Base-by-base conservation (phyloP, 2,888 invertebrate genomes). In the Agrochola circellaris region DNA sequence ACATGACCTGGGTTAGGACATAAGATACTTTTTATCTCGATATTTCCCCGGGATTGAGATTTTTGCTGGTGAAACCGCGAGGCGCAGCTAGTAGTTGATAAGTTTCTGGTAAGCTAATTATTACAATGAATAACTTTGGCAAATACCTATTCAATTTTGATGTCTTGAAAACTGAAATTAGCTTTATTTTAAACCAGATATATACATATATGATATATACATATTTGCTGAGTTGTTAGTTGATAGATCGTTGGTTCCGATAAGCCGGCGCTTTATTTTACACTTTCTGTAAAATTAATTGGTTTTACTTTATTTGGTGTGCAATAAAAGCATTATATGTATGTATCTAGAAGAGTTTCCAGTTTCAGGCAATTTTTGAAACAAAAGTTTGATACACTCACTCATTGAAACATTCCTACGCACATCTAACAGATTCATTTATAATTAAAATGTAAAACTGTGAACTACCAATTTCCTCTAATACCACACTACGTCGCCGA, bases 391-490 rank as follows among this genome's bases (percentile, higher is more conserved):
- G 23, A 1, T 54, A 38, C 5, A 5, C 30, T 30, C 9, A n/a
- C 15, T 15, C 13, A 54, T 56, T 34, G n/a, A 13, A 42, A 42
- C 6, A n/a, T 13, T 15, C 60, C 17, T 17, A 69, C 20, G 6
- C 11, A 4, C 72, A 38, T 38, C 11, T 26, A 20, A n/a, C 26
- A 20, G 13, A 38, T 15, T 20, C 11, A 30, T 9, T 48, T 0
- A 56, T 20, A 48, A 48, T 56, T 60, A 38, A 80, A 66, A 58
- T 45, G 0, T 58, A 61, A 58, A 66, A 62, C 61, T 34, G n/a
- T 23, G n/a, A 70, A n/a, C 34, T 30, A 62, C 20, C 45, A 38
- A 79, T 71, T 73, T 82, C 74, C 74, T 45, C 8, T 11, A 20
- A 6, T 30, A 30, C 38, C 26, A 67, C 23, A 68, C 45, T 13